phyloP scores from a whole-genome alignment of 1,140 invertebrate species.

The Trinorchestia longiramus region DNA sequence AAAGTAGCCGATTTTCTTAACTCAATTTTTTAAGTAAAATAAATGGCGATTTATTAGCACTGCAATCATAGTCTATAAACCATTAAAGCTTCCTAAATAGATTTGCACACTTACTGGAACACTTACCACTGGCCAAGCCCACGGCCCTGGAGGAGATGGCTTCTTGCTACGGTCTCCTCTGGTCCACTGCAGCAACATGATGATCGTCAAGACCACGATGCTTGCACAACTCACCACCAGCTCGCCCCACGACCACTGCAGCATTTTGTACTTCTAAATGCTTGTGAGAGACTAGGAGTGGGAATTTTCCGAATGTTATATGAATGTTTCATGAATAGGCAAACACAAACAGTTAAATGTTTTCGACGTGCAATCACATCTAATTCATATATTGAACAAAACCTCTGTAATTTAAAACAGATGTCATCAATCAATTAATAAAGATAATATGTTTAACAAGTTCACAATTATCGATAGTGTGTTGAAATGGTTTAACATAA shows the following conservation, averaged over 20 bases:
- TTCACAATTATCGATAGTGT: neutral
- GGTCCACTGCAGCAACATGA: neutral
- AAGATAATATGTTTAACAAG: neutral
- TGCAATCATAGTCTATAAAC: no score
- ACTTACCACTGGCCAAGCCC: slow-evolving; percentile 24
- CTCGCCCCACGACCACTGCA: neutral
- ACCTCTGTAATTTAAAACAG: neutral
- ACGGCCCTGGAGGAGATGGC: neutral
- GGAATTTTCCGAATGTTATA: neutral
- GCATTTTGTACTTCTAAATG: neutral
- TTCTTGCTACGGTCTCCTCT: neutral
- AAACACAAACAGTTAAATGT: neutral
- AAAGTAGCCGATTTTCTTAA: no score
- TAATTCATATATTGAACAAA: neutral
- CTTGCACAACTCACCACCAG: neutral
- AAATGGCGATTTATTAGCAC: no score
- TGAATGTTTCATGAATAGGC: neutral
- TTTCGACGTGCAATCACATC: neutral
- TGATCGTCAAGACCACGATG: neutral
- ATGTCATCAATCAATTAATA: neutral
- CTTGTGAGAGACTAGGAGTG: neutral
- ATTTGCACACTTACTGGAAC: neutral
- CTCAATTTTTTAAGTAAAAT: no score
- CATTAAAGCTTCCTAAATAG: no score
- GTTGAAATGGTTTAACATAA: neutral